Evolutionary conservation across 2,888 invertebrate genomes (phyloP).

Genomic region (Tribolium freemani): DNA sequence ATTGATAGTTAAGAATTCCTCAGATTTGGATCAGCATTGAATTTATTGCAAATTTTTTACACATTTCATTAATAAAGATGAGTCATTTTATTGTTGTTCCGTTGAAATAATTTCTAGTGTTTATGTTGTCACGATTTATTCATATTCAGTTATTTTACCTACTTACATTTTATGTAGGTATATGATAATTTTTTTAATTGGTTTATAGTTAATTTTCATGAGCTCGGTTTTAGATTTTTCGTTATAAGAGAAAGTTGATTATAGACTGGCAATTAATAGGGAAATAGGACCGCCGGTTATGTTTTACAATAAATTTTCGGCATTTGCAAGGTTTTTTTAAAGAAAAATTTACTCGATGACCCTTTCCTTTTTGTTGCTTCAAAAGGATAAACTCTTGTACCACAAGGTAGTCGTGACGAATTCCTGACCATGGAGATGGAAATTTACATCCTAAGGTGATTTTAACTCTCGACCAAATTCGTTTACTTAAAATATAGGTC

Average conservation of each 20-base stretch:
- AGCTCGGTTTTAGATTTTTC: too few relatives aligned
- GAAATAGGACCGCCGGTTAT: too few relatives aligned
- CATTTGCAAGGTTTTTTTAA: neutral
- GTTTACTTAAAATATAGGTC: neutral
- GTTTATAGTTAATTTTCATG: too few relatives aligned
- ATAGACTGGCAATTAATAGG: too few relatives aligned
- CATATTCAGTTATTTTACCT: too few relatives aligned
- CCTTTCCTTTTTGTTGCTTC: neutral
- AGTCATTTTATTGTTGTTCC: neutral
- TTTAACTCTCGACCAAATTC: neutral
- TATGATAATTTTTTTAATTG: too few relatives aligned
- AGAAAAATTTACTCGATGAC: neutral
- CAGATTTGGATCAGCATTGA: too few relatives aligned
- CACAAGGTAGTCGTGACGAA: conserved; percentile 2
- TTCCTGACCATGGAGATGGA: conserved; percentile 1
- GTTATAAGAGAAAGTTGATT: too few relatives aligned
- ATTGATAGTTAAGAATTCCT: neutral
- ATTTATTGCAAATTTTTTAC: neutral
- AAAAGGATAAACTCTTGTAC: conserved; percentile 13
- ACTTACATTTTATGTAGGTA: too few relatives aligned
- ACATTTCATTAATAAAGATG: conserved; percentile 5
- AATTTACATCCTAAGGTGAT: conserved; percentile 16
- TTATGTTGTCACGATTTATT: too few relatives aligned
- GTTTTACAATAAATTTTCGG: neutral
- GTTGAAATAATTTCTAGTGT: too few relatives aligned